phyloP scores from a whole-genome alignment of 2,113 vertebrate species.

The Eptatretus burgeri region DNA sequence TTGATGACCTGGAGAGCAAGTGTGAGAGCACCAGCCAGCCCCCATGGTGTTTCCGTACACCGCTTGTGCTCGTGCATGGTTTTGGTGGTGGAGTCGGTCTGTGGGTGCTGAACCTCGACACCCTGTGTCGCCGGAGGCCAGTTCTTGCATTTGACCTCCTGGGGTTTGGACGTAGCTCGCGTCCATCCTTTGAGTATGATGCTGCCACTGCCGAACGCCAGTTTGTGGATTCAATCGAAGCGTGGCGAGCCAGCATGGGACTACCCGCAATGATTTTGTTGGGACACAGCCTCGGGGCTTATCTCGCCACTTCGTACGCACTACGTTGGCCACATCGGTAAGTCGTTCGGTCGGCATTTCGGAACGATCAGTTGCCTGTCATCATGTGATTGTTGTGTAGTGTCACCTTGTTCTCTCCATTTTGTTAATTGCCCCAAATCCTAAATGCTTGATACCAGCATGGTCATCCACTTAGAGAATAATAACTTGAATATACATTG shows the following conservation, averaged over 20 bases:
- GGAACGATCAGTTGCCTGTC: too few species aligned
- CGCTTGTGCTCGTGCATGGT: constrained; percentile 55
- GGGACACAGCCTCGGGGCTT: constrained; percentile 37
- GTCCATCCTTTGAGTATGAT: constrained; percentile 31
- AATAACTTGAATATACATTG: too few species aligned
- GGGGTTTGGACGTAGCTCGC: constrained; percentile 49
- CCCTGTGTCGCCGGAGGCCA: constrained; percentile 21
- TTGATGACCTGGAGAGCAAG: constrained; percentile 11
- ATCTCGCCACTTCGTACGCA: constrained; percentile 33
- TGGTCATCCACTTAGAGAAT: too few species aligned
- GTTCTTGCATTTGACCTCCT: constrained; percentile 43
- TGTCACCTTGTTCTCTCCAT: too few species aligned
- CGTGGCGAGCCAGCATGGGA: constrained; percentile 29
- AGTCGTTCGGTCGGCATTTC: neutral
- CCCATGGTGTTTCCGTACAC: constrained; percentile 16
- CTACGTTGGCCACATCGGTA: constrained; percentile 43
- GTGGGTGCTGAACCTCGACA: constrained; percentile 48
- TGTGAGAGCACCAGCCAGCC: constrained; percentile 10
- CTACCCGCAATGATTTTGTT: constrained; percentile 35
- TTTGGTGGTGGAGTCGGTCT: constrained; percentile 54
- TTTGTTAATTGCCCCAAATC: too few species aligned
- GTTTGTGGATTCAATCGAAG: constrained; percentile 40
- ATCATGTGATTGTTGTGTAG: too few species aligned
- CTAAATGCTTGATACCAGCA: too few species aligned
- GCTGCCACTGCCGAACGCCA: constrained; percentile 34